These are phyloP conservation scores for Nothobranchius kuhntae DNA, from an alignment of 2,113 vertebrate genomes.

Conservation along the genomic window DNA sequence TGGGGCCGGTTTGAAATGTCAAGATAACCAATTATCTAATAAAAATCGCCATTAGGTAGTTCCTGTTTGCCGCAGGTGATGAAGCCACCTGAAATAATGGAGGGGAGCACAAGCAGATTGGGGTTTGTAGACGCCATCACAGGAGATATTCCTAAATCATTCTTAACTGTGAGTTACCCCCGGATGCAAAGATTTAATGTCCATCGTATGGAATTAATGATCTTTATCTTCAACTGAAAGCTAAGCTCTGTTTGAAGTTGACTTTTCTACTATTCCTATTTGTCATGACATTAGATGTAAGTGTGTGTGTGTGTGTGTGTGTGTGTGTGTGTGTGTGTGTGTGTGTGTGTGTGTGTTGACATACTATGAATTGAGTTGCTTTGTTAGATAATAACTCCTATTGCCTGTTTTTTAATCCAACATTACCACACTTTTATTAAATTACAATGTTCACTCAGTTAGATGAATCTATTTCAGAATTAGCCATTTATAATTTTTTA, in stretches of 20 bases:
- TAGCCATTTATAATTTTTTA: too few relatives aligned
- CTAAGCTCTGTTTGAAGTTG: slow-evolving; percentile 16
- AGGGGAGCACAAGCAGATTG: slow-evolving; percentile 38
- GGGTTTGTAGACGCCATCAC: slow-evolving; percentile 48
- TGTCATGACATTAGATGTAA: slow-evolving; percentile 1
- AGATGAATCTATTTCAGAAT: too few relatives aligned
- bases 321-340: too few relatives aligned
- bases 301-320: too few relatives aligned
- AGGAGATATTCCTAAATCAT: slow-evolving; percentile 52
- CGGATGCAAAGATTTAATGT: slow-evolving; percentile 39
- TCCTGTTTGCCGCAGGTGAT: slow-evolving; percentile 73
- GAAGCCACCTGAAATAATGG: slow-evolving; percentile 70
- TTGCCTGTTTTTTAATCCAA: too few relatives aligned
- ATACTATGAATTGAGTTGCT: too few relatives aligned
- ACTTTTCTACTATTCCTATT: slow-evolving; percentile 15
- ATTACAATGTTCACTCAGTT: too few relatives aligned
- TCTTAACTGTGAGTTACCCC: slow-evolving; percentile 47
- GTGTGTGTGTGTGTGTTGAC: background rate
- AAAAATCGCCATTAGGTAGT: slow-evolving; percentile 73
- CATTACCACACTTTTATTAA: too few relatives aligned
- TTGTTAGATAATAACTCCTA: too few relatives aligned
- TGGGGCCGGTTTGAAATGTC: slow-evolving; percentile 79
- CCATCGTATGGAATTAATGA: slow-evolving; percentile 34
- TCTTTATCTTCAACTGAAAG: slow-evolving; percentile 24
- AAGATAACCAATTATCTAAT: slow-evolving; percentile 83